A percentile compares a stretch with the other conserved stretches of the same genome.
Conservation (phyloP, 2,797 vertebrate species). For the Phyllotis vaccarum region DNA sequence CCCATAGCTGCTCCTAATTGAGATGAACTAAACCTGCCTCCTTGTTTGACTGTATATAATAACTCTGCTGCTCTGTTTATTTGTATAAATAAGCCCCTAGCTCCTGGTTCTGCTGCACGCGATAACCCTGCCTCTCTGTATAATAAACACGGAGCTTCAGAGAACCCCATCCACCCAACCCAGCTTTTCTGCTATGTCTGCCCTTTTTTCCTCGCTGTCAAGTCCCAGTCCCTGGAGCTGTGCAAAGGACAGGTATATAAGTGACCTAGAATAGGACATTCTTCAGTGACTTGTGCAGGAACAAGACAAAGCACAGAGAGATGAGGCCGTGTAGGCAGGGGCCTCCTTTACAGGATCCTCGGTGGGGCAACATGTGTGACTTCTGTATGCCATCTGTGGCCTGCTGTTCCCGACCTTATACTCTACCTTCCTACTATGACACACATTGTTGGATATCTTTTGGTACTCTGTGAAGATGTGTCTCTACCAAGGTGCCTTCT, state of each 20-base stretch:
- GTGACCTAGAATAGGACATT: neutral
- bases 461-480: neutral
- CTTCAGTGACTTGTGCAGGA: neutral
- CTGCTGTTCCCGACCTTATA: neutral
- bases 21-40: neutral
- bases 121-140: neutral
- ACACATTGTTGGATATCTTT: neutral
- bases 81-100: neutral
- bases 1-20: neutral
- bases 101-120: neutral
- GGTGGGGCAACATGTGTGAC: neutral
- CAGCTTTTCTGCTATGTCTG: neutral
- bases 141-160: neutral
- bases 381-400: neutral
- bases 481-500: neutral
- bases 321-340: neutral
- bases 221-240: neutral
- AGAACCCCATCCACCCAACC: neutral
- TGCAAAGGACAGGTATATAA: neutral
- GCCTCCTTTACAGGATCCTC: neutral
- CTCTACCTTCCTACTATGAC: neutral
- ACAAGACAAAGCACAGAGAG: no score
- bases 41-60: neutral
- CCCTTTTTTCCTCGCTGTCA: neutral
- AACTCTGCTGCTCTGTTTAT: neutral